Evolutionary conservation across 1,140 invertebrate species (phyloP), one percentile per base, ranked within the genome.

Genomic region (Hyles euphorbiae): DNA sequence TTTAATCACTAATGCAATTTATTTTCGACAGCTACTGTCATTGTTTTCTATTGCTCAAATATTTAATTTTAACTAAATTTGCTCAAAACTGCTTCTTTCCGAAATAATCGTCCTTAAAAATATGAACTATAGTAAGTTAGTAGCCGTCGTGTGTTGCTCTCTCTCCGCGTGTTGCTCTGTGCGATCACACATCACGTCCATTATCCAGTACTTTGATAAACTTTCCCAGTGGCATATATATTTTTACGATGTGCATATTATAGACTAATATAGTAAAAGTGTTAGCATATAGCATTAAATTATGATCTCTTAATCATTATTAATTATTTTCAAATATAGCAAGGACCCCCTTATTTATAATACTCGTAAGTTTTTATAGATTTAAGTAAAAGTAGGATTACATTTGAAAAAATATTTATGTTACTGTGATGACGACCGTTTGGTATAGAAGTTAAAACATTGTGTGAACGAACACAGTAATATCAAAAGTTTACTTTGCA

Each of bases 241-340:
- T 76, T 74, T 78, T 76, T 74, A 71, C 74, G 75, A 72, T 73
- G 61, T 78, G 72, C 75, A 67, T 77, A 79, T 82, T 81, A 72
- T 83, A 84, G 73, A 83, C 74, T 88, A 87, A 84, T 84, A 66
- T 88, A 86, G 80, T 66, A 73, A 81, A 83, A 64, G 63, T 73
- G 60, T 65, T 84, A 87, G 78, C 48, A 67, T 72, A 67, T 83
- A 83, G 78, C 64, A 69, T 75, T 85, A 83, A 87, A 88, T 81
- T 87, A 87, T 88, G 86, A 88, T 88, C 86, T 88, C 86, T 88
- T 88, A 88, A 88, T 86, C 83, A 85, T 78, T 88, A 87, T 87
- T 87, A 87, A 88, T 88, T 83, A 86, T 83, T 86, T 84, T 79
- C 74, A 72, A 81, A 60, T 78, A 77, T 78, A 78, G 71, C 68